Evolutionary conservation across 1,140 invertebrate species (phyloP).

Genomic region (Caenorhabditis inopinata): DNA sequence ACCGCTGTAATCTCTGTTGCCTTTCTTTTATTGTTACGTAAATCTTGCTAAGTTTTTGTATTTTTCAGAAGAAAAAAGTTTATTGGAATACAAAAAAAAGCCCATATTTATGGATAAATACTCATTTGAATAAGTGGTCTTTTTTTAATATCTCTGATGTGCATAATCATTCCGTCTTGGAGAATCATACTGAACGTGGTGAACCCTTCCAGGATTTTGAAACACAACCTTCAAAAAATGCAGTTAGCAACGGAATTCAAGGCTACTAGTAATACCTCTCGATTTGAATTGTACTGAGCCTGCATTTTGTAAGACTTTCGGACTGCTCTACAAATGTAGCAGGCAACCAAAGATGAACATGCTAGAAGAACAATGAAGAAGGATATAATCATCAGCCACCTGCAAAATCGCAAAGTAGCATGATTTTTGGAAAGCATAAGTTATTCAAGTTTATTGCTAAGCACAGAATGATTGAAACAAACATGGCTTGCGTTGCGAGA

Average conservation of each 20-base stretch:
- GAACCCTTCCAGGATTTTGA: background rate
- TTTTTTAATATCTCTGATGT: background rate
- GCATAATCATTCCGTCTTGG: background rate
- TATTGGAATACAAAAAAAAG: too few relatives aligned
- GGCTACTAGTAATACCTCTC: background rate
- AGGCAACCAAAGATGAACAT: slow-evolving; percentile 7
- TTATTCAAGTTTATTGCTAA: too few relatives aligned
- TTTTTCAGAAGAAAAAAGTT: too few relatives aligned
- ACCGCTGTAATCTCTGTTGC: too few relatives aligned
- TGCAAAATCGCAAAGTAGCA: slow-evolving; percentile 18
- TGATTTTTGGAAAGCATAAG: too few relatives aligned
- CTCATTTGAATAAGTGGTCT: too few relatives aligned
- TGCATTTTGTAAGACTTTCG: background rate
- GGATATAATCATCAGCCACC: background rate
- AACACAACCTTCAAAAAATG: background rate
- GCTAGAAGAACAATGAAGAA: background rate
- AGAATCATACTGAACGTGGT: background rate
- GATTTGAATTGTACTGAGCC: background rate
- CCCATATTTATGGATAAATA: too few relatives aligned
- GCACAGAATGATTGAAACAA: too few relatives aligned
- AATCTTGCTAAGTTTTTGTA: too few relatives aligned
- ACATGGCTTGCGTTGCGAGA: too few relatives aligned
- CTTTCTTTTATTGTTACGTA: too few relatives aligned
- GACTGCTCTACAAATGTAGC: background rate
- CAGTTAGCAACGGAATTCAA: background rate